These are phyloP conservation scores for Chrysina gloriosa DNA, from an alignment of 2,888 invertebrate genomes.

Conservation along the genomic window DNA sequence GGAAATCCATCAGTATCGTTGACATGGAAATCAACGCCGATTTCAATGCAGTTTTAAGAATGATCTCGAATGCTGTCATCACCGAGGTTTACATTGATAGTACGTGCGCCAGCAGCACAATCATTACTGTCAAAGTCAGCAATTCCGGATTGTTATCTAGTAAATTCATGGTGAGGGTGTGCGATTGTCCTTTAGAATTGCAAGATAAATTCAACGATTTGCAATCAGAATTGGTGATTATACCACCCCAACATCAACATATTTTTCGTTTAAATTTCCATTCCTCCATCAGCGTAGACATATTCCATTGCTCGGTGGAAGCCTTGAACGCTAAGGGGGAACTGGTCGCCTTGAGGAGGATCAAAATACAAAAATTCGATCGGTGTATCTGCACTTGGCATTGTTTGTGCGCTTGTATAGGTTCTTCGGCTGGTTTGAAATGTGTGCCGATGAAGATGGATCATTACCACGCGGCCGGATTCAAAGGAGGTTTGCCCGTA, in stretches of 20 bases:
- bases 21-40: slow-evolving; percentile 67
- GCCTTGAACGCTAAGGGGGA: slow-evolving; percentile 69
- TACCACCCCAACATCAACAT: slow-evolving; percentile 71
- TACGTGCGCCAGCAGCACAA: slow-evolving; percentile 66
- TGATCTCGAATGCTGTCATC: slow-evolving; percentile 68
- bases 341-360: slow-evolving; percentile 70
- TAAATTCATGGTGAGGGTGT: slow-evolving; percentile 57
- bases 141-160: slow-evolving; percentile 71
- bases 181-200: slow-evolving; percentile 65
- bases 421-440: slow-evolving; percentile 61
- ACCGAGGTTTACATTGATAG: slow-evolving; percentile 72
- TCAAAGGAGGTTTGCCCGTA: slow-evolving; percentile 65
- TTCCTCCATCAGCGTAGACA: slow-evolving; percentile 64
- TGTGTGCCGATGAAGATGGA: slow-evolving; percentile 64
- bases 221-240: slow-evolving; percentile 62
- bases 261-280: slow-evolving; percentile 68
- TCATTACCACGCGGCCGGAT: slow-evolving; percentile 67
- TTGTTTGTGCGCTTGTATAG: slow-evolving; percentile 72
- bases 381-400: slow-evolving; percentile 77
- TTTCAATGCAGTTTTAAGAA: slow-evolving; percentile 57
- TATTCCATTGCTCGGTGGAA: slow-evolving; percentile 69
- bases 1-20: slow-evolving; percentile 67
- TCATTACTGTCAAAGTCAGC: slow-evolving; percentile 69
- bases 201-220: slow-evolving; percentile 63
- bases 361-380: slow-evolving; percentile 70